phyloP scores from a whole-genome alignment of 2,888 invertebrate species.

The Orthosia incerta region DNA sequence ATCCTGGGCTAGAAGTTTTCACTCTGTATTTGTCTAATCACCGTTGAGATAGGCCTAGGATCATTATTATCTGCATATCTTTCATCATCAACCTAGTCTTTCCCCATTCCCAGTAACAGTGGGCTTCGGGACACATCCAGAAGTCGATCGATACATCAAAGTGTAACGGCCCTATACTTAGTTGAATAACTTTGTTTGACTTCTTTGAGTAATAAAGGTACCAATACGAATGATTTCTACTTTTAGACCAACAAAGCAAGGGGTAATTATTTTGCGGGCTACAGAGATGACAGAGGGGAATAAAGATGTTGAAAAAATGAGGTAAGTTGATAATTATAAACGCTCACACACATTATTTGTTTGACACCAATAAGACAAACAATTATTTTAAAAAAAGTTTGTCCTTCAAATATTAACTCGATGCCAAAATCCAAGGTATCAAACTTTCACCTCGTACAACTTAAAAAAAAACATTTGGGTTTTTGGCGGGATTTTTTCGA shows the following conservation, averaged over 20 bases:
- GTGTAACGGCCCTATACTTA: too few species aligned
- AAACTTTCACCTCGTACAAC: constrained; percentile 9
- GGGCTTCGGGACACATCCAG: too few species aligned
- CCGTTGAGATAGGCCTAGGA: too few species aligned
- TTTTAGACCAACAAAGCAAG: too few species aligned
- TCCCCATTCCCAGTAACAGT: neutral
- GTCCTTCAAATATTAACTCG: too few species aligned
- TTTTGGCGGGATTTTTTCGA: too few species aligned
- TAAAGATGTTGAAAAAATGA: neutral
- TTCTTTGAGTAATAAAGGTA: neutral
- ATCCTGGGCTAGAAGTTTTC: too few species aligned
- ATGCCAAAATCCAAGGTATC: constrained; percentile 40
- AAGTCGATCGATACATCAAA: too few species aligned
- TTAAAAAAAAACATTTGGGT: constrained; percentile 17
- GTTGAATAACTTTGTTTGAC: too few species aligned
- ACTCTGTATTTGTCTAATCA: too few species aligned
- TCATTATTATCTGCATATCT: neutral
- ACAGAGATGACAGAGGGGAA: neutral
- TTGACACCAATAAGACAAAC: neutral
- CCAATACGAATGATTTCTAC: neutral
- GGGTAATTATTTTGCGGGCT: neutral
- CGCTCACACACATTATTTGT: neutral
- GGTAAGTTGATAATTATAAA: neutral
- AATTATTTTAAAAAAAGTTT: too few species aligned
- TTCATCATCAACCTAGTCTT: neutral